These are phyloP conservation scores for Ectropis grisescens DNA, from an alignment of 1,140 invertebrate genomes.

Conservation along the genomic window DNA sequence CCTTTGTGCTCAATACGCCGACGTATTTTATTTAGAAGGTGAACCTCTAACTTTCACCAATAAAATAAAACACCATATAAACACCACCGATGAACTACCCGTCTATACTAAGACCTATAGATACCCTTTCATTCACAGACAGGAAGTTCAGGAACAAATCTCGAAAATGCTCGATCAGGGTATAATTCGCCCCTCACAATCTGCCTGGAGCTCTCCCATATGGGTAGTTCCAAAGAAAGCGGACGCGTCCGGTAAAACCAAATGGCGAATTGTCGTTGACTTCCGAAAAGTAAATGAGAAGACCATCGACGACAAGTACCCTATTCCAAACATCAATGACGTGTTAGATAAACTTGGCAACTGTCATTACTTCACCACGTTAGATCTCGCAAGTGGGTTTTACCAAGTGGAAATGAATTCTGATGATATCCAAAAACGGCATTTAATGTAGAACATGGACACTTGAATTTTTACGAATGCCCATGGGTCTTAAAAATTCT, in stretches of 20 bases:
- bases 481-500: slow-evolving; percentile 5
- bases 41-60: background rate
- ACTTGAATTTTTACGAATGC: slow-evolving; percentile 6
- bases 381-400: too few relatives aligned
- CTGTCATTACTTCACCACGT: too few relatives aligned
- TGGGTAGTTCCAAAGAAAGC: too few relatives aligned
- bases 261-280: too few relatives aligned
- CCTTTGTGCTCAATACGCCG: too few relatives aligned
- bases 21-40: slow-evolving; percentile 1
- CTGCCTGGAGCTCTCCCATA: too few relatives aligned
- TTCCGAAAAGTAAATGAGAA: too few relatives aligned
- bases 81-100: slow-evolving; percentile 1
- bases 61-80: slow-evolving; percentile 1
- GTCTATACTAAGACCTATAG: slow-evolving; percentile 2
- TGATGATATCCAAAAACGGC: too few relatives aligned
- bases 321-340: slow-evolving; percentile 6
- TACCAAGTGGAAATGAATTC: too few relatives aligned
- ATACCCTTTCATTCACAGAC: background rate
- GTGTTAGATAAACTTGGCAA: slow-evolving; percentile 3
- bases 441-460: too few relatives aligned
- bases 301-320: too few relatives aligned
- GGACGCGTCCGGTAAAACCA: too few relatives aligned
- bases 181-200: background rate
- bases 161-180: background rate
- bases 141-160: slow-evolving; percentile 1